Evolutionary conservation across 2,797 vertebrate genomes (phyloP).

Genomic region (Alosa sapidissima): DNA sequence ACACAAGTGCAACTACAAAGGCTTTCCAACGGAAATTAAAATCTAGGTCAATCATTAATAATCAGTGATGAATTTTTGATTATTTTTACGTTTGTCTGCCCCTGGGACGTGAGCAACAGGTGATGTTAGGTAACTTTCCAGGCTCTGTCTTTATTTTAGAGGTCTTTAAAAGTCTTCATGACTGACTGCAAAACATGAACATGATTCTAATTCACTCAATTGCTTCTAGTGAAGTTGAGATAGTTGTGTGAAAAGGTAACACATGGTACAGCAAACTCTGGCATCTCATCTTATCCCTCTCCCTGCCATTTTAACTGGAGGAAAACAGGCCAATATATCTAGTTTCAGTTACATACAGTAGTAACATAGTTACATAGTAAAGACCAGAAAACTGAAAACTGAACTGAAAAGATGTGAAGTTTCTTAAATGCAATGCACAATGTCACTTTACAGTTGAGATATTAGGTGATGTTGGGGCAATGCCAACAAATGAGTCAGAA

Average conservation of each 20-base stretch:
- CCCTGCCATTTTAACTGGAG: no score
- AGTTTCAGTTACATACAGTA: neutral
- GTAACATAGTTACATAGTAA: no score
- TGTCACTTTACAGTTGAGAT: neutral
- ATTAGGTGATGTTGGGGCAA: neutral
- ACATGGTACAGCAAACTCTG: neutral
- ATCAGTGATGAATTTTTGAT: conserved; percentile 48
- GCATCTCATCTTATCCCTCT: neutral
- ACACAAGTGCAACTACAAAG: conserved; percentile 56
- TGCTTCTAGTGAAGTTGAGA: neutral
- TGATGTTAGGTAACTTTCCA: neutral
- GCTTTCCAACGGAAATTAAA: conserved; percentile 47
- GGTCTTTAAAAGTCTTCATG: conserved; percentile 3
- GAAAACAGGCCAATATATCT: neutral
- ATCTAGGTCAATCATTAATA: conserved; percentile 33
- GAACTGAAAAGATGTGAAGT: neutral
- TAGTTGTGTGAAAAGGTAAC: conserved; percentile 3
- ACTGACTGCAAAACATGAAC: neutral
- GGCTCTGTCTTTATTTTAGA: conserved; percentile 32
- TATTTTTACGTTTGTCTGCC: conserved; percentile 12
- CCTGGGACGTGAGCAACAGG: neutral
- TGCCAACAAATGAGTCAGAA: neutral
- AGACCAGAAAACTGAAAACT: no score
- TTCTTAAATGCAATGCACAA: neutral
- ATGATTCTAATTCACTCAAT: neutral